A percentile compares a stretch with the other conserved stretches of the same genome.
These are phyloP conservation scores for Corythucha ciliata DNA, from an alignment of 2,888 invertebrate species.

Conservation along the genomic window DNA sequence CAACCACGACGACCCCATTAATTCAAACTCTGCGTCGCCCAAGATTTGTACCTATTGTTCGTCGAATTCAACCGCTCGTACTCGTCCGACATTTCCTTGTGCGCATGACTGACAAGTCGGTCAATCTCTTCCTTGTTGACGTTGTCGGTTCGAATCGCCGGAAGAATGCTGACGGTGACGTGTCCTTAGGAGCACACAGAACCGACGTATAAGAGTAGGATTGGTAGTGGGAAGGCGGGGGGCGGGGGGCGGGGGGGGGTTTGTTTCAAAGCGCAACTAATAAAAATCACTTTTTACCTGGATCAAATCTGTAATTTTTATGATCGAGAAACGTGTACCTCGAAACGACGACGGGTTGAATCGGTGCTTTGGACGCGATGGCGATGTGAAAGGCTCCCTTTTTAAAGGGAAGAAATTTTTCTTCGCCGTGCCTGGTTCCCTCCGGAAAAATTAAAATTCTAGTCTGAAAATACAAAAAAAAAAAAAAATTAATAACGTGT, in stretches of 20 bases:
- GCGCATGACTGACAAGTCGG: constrained; percentile 35
- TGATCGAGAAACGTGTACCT: constrained; percentile 42
- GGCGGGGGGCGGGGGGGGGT: not conserved
- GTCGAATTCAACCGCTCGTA: constrained; percentile 32
- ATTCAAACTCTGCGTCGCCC: too few relatives aligned
- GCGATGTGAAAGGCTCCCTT: constrained; percentile 95
- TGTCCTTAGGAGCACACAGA: constrained; percentile 30
- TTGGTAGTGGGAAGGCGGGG: not conserved
- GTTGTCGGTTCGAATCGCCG: constrained; percentile 34
- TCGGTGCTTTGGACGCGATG: constrained; percentile 53
- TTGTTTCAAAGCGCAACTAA: not conserved
- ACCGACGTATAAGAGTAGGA: too few relatives aligned
- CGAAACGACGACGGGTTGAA: constrained; percentile 50
- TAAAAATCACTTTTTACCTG: constrained; percentile 32
- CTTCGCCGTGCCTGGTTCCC: constrained; percentile 71
- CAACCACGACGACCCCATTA: too few relatives aligned
- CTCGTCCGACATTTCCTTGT: constrained; percentile 37
- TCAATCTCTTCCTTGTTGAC: constrained; percentile 34
- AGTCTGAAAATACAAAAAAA: constrained; percentile 46
- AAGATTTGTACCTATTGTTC: too few relatives aligned
- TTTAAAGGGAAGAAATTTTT: constrained; percentile 82
- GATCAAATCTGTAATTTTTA: constrained; percentile 36
- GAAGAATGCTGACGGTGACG: constrained; percentile 34
- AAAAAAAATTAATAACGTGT: not conserved
- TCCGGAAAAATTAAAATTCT: constrained; percentile 93